Base-by-base conservation (phyloP, 37 sponge, comb jelly and placozoan genomes). In the Lycopodina hypogea region DNA sequence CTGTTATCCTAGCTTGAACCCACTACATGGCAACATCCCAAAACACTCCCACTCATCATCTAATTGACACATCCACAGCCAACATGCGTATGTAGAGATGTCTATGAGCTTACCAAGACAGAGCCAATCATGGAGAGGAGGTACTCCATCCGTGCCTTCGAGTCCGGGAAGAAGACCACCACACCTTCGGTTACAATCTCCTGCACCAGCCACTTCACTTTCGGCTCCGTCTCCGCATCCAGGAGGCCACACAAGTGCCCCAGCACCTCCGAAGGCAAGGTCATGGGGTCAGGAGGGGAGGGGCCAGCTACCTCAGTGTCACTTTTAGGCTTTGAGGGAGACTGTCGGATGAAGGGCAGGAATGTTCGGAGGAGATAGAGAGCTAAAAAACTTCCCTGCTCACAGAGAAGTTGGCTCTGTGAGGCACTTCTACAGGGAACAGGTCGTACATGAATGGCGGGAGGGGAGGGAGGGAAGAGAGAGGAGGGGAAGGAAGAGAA, bases 101-200 rank as follows among this genome's bases (percentile, higher is more conserved):
- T 9, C 4, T 9, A 59, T 59, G n/a, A 0, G 24, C 81, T 65
- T 35, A 78, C 78, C 76, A 89, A 71, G 41, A 94, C 82, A 42
- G 76, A 18, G 14, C 72, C 62, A 17, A 94, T 68, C 89, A 94
- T 88, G 15, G 32, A 58, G 42, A 89, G 84, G 29, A 94, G 83
- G 71, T 92, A 85, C 33, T 84, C 78, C 68, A 63, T 70, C n/a
- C 95, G 57, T 1, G 95, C 77, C 45, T 42, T 63, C 40, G 88
- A 71, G 36, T 75, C 85, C 3, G 95, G 93, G 77, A 91, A 94
- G 75, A 94, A 94, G 51, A 94, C 90, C 19, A 83, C 86, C 56
- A 90, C 85, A 2, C 95, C 95, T 21, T 82, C 80, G 15, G 58
- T 61, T 1, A 93, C 79, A 52, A 90, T 79, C 57, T 89, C 88